These are phyloP conservation scores for Drosophila putrida DNA, from an alignment of 2,888 invertebrate species.

Conservation along the genomic window DNA sequence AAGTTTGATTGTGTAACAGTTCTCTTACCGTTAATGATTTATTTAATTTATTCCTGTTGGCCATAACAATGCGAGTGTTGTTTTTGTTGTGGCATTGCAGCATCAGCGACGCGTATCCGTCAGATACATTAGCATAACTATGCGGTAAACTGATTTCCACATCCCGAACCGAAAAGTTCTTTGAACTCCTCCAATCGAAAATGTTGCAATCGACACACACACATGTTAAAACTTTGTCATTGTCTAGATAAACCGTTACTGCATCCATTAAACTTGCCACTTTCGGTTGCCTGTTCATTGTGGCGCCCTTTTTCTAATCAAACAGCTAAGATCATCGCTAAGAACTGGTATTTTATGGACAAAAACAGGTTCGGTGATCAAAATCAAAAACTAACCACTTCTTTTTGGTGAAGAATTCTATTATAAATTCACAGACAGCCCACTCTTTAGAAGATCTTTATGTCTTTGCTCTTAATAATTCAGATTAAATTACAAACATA, in stretches of 20 bases:
- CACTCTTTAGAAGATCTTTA: constrained; percentile 31
- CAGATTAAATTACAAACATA: constrained; percentile 13
- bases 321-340: constrained; percentile 2
- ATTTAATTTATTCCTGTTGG: neutral
- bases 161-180: constrained; percentile 57
- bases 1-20: constrained; percentile 62
- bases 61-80: constrained; percentile 54
- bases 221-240: constrained; percentile 10
- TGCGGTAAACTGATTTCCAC: constrained; percentile 18
- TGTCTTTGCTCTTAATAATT: constrained; percentile 42
- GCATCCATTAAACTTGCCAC: constrained; percentile 38
- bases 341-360: constrained; percentile 28
- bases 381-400: constrained; percentile 13
- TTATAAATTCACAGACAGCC: neutral
- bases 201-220: constrained; percentile 36
- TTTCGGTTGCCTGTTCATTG: neutral
- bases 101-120: constrained; percentile 73
- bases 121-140: constrained; percentile 74
- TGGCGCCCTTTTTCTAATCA: constrained; percentile 30
- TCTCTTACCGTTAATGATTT: constrained; percentile 65
- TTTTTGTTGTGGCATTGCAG: constrained; percentile 29
- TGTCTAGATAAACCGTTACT: constrained; percentile 27
- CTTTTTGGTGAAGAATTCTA: neutral
- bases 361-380: constrained; percentile 48
- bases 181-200: constrained; percentile 55